Percentiles rank a stretch among this genome's conserved stretches.
phyloP scores from a whole-genome alignment of 2,797 vertebrate genomes.

The Tympanoctomys barrerae region DNA sequence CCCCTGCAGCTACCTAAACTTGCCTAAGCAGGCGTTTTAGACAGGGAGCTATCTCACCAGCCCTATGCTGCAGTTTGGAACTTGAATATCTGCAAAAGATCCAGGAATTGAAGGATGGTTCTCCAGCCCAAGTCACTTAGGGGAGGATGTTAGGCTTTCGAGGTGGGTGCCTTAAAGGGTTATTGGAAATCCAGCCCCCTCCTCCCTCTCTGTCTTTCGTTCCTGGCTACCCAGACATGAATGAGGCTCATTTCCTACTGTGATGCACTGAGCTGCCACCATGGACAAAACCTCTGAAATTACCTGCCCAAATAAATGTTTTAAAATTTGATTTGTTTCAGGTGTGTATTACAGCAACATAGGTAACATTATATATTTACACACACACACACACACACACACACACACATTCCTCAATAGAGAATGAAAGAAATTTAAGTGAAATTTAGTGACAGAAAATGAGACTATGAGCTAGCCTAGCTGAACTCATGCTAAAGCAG shows the following conservation, averaged over 20 bases:
- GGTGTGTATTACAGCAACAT: background rate
- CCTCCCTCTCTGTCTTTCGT: background rate
- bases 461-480: background rate
- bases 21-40: too few relatives aligned
- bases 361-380: background rate
- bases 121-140: too few relatives aligned
- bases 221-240: background rate
- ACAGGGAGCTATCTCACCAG: too few relatives aligned
- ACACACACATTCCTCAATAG: background rate
- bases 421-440: background rate
- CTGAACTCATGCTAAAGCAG: background rate
- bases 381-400: background rate
- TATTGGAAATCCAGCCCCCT: background rate
- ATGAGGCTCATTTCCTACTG: background rate
- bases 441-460: background rate
- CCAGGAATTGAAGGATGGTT: background rate
- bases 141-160: rapidly evolving
- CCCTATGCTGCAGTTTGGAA: background rate
- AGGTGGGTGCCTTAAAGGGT: background rate
- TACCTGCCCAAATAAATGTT: background rate
- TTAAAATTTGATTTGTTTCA: background rate
- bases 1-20: too few relatives aligned
- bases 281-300: background rate
- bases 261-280: background rate
- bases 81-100: background rate